Conservation (phyloP, 1,140 invertebrate genomes). For the Drosophila arizonae region DNA sequence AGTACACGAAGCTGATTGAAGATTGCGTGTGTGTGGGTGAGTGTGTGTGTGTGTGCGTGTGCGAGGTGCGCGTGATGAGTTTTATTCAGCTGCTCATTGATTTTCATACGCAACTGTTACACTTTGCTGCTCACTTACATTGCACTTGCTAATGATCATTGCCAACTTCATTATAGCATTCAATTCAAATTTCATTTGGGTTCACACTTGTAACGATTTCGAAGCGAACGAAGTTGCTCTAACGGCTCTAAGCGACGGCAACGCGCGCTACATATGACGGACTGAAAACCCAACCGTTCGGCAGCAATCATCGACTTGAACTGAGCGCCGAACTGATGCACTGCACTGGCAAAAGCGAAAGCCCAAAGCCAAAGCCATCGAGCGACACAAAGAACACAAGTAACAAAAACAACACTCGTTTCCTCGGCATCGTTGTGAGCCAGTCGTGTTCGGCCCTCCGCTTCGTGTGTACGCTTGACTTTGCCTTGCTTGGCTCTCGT, state of each 20-base stretch:
- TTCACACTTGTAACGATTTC: slow-evolving; percentile 29
- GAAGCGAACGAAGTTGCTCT: slow-evolving; percentile 9
- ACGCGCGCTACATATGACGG: slow-evolving; percentile 32
- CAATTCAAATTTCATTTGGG: slow-evolving; percentile 29
- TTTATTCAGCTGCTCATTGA: slow-evolving; percentile 34
- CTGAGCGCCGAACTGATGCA: slow-evolving; percentile 55
- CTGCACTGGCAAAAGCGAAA: slow-evolving; percentile 45
- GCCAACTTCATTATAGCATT: slow-evolving; percentile 23
- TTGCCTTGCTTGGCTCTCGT: slow-evolving; percentile 10
- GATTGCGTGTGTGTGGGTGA: slow-evolving; percentile 1
- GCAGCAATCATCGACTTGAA: slow-evolving; percentile 68
- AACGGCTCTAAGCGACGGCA: background rate
- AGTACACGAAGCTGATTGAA: slow-evolving; percentile 13
- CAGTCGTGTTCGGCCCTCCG: background rate
- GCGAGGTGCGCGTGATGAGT: slow-evolving; percentile 53
- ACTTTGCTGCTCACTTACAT: slow-evolving; percentile 26
- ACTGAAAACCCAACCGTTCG: slow-evolving; percentile 67
- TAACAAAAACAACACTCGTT: slow-evolving; percentile 13
- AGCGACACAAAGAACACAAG: slow-evolving; percentile 2
- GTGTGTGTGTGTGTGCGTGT: slow-evolving; percentile 3
- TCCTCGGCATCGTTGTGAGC: slow-evolving; percentile 1
- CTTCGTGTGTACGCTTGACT: slow-evolving; percentile 11
- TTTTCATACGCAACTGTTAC: slow-evolving; percentile 42
- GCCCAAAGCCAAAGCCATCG: slow-evolving; percentile 10
- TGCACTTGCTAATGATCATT: slow-evolving; percentile 31